phyloP scores from a whole-genome alignment of 2,888 invertebrate species.

The Perdita meconis region DNA sequence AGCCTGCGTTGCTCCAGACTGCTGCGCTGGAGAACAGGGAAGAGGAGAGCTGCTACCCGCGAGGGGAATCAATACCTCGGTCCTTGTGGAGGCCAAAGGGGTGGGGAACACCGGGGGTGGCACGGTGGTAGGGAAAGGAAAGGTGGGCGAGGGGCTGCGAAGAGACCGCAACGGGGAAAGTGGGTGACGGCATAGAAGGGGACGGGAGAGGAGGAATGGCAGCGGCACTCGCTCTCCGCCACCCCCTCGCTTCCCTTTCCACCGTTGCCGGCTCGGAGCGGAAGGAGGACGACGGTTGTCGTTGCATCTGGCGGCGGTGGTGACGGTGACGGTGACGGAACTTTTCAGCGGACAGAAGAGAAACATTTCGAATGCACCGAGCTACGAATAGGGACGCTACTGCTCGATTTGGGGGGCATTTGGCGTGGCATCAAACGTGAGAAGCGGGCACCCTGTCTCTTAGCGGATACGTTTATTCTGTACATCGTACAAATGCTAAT shows the following conservation, averaged over 20 bases:
- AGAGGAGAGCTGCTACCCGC: slow-evolving; percentile 76
- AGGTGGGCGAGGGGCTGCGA: slow-evolving; percentile 57
- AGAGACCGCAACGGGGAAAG: slow-evolving; percentile 72
- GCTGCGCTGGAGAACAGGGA: slow-evolving; percentile 78
- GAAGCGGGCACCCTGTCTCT: neutral
- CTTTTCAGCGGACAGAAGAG: slow-evolving; percentile 3
- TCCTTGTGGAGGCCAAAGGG: slow-evolving; percentile 62
- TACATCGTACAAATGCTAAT: neutral
- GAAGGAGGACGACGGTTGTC: neutral
- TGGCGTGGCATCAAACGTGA: neutral
- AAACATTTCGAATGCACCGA: slow-evolving; percentile 18
- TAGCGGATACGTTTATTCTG: neutral
- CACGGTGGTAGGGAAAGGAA: slow-evolving; percentile 77
- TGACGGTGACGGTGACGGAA: slow-evolving; percentile 1
- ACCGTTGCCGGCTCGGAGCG: neutral
- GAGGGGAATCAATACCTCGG: slow-evolving; percentile 82
- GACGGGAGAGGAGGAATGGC: slow-evolving; percentile 55
- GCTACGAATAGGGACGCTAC: slow-evolving; percentile 14
- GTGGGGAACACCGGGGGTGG: slow-evolving; percentile 57
- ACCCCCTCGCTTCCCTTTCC: too few species aligned
- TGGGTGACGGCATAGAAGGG: slow-evolving; percentile 58
- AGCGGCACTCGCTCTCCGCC: too few species aligned
- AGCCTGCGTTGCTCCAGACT: slow-evolving; percentile 81
- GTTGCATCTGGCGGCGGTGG: neutral
- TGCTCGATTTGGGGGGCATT: neutral